Base-by-base conservation (phyloP, 2,113 vertebrate species). In the Otis tarda region DNA sequence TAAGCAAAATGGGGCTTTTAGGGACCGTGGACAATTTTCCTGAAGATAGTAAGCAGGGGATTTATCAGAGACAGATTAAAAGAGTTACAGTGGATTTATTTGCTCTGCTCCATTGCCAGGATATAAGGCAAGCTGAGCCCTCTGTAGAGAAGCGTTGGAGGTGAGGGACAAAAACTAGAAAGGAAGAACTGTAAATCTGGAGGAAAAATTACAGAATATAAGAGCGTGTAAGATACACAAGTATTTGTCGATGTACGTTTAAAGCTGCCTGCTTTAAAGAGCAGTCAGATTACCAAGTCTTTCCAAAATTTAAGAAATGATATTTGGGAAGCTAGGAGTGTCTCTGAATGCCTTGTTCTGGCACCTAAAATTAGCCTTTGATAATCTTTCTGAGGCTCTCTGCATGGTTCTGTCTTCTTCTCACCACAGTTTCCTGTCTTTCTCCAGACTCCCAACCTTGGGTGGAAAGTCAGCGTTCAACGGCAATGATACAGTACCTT, bases 21-120 rank as follows among this genome's bases (percentile, higher is more conserved):
- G 95, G 89, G 92, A 93, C 79, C 75, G 3, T 12, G 90, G 80
- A 89, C 83, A 59, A 93, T 96, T 93, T 95, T 97, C 89, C 94
- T 82, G 78, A 49, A 93, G 93, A 95, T 79, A 33, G 87, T 87
- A 83, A 94, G 90, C 93, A 76, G 77, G 73, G 88, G 83, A 94
- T 97, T 97, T 96, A 94, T 94, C 95, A 93, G 88, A 53, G 86
- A 24, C 8, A 53, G 76, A 96, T 95, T 94, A 95, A 80, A 90
- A 92, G 92, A 89, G 94, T 84, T 95, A 77, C 86, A 87, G 90
- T 89, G 88, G 73, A 92, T 95, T 96, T 95, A 95, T 81, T 92
- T 81, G 69, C 79, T 83, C 76, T 96, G 93, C 92, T 91, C 86
- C 49, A 21, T 53, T 89, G 92, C 93, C 92, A 93, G 88, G 76